Percentiles rank a stretch among this genome's conserved stretches.
Evolutionary conservation across 2,888 invertebrate genomes (phyloP).

Genomic region (Hypselothyrea guttata): DNA sequence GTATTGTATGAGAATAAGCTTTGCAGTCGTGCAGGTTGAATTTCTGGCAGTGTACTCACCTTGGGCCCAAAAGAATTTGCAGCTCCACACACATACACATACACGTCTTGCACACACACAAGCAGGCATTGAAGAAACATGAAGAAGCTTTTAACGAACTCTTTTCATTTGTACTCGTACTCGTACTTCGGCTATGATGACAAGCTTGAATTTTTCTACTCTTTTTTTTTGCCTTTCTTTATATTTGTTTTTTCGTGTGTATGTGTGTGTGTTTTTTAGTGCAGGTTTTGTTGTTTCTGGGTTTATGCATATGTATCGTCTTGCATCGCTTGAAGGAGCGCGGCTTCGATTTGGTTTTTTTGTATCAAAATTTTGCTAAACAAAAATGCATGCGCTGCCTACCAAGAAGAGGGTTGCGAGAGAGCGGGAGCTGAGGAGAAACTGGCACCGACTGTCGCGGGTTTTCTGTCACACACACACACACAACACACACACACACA

Average conservation of each 20-base stretch:
- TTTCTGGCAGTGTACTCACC: constrained; percentile 8
- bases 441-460: constrained; percentile 15
- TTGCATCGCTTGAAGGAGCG: constrained; percentile 62
- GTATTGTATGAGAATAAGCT: no score
- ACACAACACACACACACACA: constrained; percentile 17
- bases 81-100: constrained; percentile 42
- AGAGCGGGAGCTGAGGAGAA: constrained; percentile 16
- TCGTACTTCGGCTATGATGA: constrained; percentile 64
- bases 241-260: constrained; percentile 18
- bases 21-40: no score
- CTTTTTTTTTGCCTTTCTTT: constrained; percentile 15
- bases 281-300: constrained; percentile 32
- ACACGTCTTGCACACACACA: constrained; percentile 3
- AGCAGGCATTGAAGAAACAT: constrained; percentile 57
- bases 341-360: constrained; percentile 62
- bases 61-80: constrained; percentile 68
- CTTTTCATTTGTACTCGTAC: constrained; percentile 73
- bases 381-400: constrained; percentile 48
- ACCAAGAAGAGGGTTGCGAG: constrained; percentile 1
- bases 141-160: constrained; percentile 78
- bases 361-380: constrained; percentile 74
- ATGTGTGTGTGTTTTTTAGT: constrained; percentile 28
- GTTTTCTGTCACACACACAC: constrained; percentile 34
- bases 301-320: constrained; percentile 72
- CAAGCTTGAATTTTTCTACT: constrained; percentile 59